Percentiles rank a stretch among this genome's conserved stretches.
Evolutionary conservation across 2,113 vertebrate species (phyloP).

Genomic region (Athene noctua): DNA sequence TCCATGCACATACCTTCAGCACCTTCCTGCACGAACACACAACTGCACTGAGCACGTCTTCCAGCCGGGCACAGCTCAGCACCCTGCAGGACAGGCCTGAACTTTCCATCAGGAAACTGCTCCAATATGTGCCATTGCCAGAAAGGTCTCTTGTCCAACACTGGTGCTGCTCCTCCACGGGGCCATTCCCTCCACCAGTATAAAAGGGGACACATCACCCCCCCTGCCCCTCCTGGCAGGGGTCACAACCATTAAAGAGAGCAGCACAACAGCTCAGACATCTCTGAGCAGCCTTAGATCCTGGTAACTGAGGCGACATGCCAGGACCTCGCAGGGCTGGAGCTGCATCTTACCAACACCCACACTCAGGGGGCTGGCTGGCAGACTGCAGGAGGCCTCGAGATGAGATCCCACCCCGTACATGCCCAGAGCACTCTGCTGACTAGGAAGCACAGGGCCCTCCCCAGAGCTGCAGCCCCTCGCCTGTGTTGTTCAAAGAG

Average conservation of each 20-base stretch:
- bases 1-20: not conserved
- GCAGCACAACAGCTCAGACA: not conserved
- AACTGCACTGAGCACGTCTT: fast-evolving
- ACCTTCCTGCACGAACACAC: not conserved
- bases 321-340: not conserved
- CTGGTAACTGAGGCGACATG: fast-evolving
- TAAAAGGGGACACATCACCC: not conserved
- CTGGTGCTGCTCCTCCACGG: not conserved
- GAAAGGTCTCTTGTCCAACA: not conserved
- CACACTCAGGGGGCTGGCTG: not conserved
- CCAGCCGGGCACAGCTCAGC: not conserved
- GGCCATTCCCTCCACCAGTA: not conserved
- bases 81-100: not conserved
- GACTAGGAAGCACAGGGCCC: not conserved
- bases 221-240: not conserved
- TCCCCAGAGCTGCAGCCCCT: not conserved
- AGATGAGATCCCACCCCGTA: fast-evolving
- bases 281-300: not conserved
- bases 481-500: not conserved
- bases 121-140: not conserved
- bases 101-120: not conserved
- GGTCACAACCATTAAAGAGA: not conserved
- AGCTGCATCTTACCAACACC: not conserved
- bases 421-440: not conserved
- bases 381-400: not conserved